phyloP scores from a whole-genome alignment of 2,113 vertebrate species.

The Tor tambroides region DNA sequence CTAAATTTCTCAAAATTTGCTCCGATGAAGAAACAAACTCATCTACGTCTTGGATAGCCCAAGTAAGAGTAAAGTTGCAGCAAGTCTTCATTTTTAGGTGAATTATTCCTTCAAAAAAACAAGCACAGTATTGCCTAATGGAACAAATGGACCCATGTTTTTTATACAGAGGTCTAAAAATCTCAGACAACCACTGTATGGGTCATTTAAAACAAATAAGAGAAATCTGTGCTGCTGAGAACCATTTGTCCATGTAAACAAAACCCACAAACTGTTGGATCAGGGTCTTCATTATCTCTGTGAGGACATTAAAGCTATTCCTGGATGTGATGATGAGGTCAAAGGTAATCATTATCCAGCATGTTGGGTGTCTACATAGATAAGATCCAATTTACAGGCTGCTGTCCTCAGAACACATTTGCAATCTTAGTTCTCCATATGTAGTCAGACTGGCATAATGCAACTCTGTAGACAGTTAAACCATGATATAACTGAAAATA shows the following conservation, averaged over 20 bases:
- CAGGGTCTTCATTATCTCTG: neutral
- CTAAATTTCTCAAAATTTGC: too few relatives aligned
- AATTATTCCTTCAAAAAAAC: neutral
- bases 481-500: neutral
- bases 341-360: slow-evolving; percentile 7
- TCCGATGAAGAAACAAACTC: neutral
- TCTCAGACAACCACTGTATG: neutral
- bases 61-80: neutral
- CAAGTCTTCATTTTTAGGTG: too few relatives aligned
- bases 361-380: slow-evolving; percentile 3
- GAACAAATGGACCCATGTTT: too few relatives aligned
- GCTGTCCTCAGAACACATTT: neutral
- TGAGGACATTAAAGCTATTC: slow-evolving; percentile 43
- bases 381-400: neutral
- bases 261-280: neutral
- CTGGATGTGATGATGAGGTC: slow-evolving; percentile 47
- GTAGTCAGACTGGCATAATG: neutral
- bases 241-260: neutral
- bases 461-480: neutral
- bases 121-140: neutral
- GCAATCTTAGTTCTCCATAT: neutral
- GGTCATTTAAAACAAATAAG: neutral
- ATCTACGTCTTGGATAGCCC: too few relatives aligned
- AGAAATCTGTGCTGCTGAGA: neutral
- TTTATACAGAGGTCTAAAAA: neutral